Percentiles rank a stretch among this genome's conserved stretches.
These are phyloP conservation scores for Mustela lutreola DNA, from an alignment of 2,113 vertebrate species.

Conservation along the genomic window DNA sequence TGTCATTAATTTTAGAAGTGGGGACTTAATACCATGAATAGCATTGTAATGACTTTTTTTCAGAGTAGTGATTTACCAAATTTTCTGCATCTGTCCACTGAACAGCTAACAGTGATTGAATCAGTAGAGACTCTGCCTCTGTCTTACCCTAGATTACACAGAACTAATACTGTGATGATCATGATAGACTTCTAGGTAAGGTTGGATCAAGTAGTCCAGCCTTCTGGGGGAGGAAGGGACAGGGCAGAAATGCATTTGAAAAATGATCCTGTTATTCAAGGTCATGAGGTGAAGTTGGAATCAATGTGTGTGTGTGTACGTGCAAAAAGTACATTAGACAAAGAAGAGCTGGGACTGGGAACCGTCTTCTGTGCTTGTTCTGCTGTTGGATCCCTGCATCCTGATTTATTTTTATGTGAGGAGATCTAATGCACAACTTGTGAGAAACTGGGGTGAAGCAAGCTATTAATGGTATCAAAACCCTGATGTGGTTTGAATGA, in stretches of 20 bases:
- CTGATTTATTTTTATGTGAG: conserved; percentile 59
- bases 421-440: background rate
- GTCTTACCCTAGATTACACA: background rate
- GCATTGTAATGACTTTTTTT: conserved; percentile 16
- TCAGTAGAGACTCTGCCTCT: background rate
- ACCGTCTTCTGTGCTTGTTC: conserved; percentile 20
- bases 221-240: background rate
- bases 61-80: conserved; percentile 32
- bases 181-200: background rate
- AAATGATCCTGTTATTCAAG: conserved; percentile 71
- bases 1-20: conserved; percentile 44
- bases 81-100: background rate
- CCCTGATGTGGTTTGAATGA: conserved; percentile 3
- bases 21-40: conserved; percentile 56
- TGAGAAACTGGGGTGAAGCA: conserved; percentile 7
- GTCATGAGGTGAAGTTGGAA: conserved; percentile 56
- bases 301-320: background rate
- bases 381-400: conserved; percentile 21
- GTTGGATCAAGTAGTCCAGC: background rate
- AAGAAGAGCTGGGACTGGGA: background rate
- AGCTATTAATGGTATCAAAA: background rate
- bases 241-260: conserved; percentile 69
- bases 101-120: background rate
- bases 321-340: background rate
- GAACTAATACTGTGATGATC: background rate